Percentiles rank a stretch among this genome's conserved stretches.
Evolutionary conservation across 2,888 invertebrate genomes (phyloP).

Genomic region (Lordiphosa fenestrarum): DNA sequence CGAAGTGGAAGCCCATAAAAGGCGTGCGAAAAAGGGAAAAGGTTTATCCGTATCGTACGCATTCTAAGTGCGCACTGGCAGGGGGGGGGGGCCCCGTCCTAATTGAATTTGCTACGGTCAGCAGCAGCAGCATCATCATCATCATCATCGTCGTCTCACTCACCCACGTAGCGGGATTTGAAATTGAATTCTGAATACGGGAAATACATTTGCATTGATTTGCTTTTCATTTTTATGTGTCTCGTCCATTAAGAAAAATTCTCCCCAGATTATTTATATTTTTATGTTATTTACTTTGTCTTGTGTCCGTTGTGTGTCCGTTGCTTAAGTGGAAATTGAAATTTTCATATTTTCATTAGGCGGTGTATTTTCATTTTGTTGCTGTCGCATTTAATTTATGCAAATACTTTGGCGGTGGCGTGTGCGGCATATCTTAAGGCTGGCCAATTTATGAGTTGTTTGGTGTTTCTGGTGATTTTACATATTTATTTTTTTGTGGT

Average conservation of each 20-base stretch:
- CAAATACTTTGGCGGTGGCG: constrained; percentile 60
- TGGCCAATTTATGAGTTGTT: constrained; percentile 43
- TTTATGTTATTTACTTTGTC: constrained; percentile 13
- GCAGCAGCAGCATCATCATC: constrained; percentile 30
- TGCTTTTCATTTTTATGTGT: constrained; percentile 64
- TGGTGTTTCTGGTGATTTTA: too few species aligned
- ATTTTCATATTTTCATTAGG: constrained; percentile 70
- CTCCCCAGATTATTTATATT: constrained; percentile 49
- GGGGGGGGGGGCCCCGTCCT: constrained; percentile 28
- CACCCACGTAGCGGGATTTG: constrained; percentile 43
- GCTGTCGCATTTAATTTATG: constrained; percentile 61
- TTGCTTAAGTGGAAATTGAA: constrained; percentile 64
- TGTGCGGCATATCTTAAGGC: constrained; percentile 48
- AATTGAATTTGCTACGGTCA: constrained; percentile 76
- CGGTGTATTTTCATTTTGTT: constrained; percentile 9
- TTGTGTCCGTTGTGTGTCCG: constrained; percentile 41
- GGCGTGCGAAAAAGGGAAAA: constrained; percentile 50
- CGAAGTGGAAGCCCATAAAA: constrained; percentile 9
- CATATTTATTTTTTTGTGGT: too few species aligned
- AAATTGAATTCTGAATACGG: constrained; percentile 73
- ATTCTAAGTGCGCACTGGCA: constrained; percentile 47
- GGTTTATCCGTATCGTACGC: constrained; percentile 45
- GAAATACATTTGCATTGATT: constrained; percentile 75
- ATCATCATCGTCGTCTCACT: constrained; percentile 19
- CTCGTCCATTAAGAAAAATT: constrained; percentile 75